Percentiles rank a stretch among this genome's conserved stretches.
These are phyloP conservation scores for Poecilus cupreus DNA, from an alignment of 2,888 invertebrate genomes.

Conservation along the genomic window DNA sequence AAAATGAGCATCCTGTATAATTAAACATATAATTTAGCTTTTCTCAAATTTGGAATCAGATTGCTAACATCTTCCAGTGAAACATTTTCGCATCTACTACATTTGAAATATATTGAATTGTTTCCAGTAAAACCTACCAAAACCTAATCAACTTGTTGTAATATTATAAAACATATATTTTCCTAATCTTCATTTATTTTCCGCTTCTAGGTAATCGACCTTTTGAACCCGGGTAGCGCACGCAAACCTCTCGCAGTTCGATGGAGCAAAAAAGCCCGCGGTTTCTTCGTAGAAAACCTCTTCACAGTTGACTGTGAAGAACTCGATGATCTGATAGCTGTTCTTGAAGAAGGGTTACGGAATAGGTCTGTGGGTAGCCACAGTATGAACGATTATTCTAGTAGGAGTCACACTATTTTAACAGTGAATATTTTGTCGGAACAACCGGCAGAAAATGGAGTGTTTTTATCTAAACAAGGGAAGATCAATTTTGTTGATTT, in stretches of 20 bases:
- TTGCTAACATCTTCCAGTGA: too few species aligned
- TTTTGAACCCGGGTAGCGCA: constrained; percentile 89
- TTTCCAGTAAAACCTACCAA: too few species aligned
- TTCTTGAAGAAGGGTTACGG: constrained; percentile 95
- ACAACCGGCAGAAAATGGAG: constrained; percentile 85
- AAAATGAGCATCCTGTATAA: too few species aligned
- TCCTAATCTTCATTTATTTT: too few species aligned
- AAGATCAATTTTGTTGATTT: constrained; percentile 97
- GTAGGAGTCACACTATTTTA: constrained; percentile 92
- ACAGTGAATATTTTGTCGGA: constrained; percentile 93
- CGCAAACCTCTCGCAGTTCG: constrained; percentile 90
- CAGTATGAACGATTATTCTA: constrained; percentile 94
- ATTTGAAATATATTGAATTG: too few species aligned
- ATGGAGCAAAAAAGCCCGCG: constrained; percentile 94
- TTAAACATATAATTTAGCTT: too few species aligned
- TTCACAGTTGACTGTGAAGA: constrained; percentile 96
- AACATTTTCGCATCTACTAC: too few species aligned
- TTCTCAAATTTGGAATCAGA: too few species aligned
- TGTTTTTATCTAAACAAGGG: constrained; percentile 92
- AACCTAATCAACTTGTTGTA: too few species aligned
- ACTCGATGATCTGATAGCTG: constrained; percentile 92
- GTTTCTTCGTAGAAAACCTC: constrained; percentile 97
- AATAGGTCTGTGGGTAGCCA: constrained; percentile 93
- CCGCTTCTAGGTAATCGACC: constrained; percentile 90
- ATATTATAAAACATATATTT: too few species aligned